Base-by-base conservation (phyloP, 2,113 vertebrate genomes). In the Bubalus kerabau region DNA sequence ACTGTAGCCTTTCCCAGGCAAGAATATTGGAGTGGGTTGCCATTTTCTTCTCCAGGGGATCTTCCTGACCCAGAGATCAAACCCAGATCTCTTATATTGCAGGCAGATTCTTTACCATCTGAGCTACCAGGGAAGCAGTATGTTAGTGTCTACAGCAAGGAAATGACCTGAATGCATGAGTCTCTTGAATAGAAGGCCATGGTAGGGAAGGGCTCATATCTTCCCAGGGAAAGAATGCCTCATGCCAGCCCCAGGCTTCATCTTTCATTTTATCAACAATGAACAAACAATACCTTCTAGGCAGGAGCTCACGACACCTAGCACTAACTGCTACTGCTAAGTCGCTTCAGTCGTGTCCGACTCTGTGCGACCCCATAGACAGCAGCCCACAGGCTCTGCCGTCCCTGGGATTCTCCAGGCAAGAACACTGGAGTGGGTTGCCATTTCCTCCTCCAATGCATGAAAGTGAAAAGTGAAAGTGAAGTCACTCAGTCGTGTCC, bases 181-280 rank as follows among this genome's bases (percentile, higher is more conserved):
- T 89, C 48, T 8, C 30, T 6, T 6, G 28, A 50, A 2, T 4
- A 16, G 0, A n/a, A 90, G 64, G 15, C 56, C 50, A 3, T 2
- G 5, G 26, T 14, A 48, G 30, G 28, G 28, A 36, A 7, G 56
- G 2, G 1, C 30, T 23, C 17, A 14, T 8, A 2, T 36, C n/a
- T 80, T n/a, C 26, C 23, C 2, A 14, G 60, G 82, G 43, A 10
- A 74, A 26, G 7, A 7, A 17, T 19, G 26, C 3, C 23, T 15
- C 15, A 1, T 3, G 9, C 3, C 23, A 1, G 1, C 8, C 3
- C 13, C 4, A 21, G 24, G 2, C 15, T n/a, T 62, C 60, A 40
- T 40, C 5, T 10, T 10, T 21, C 43, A 52, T 3, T 24, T 87
- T 24, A 9, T 71, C 13, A 67, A 19, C 6, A 6, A 7, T 8